Conservation (phyloP, 1,140 invertebrate genomes). For the Pseudomyrmex gracilis region DNA sequence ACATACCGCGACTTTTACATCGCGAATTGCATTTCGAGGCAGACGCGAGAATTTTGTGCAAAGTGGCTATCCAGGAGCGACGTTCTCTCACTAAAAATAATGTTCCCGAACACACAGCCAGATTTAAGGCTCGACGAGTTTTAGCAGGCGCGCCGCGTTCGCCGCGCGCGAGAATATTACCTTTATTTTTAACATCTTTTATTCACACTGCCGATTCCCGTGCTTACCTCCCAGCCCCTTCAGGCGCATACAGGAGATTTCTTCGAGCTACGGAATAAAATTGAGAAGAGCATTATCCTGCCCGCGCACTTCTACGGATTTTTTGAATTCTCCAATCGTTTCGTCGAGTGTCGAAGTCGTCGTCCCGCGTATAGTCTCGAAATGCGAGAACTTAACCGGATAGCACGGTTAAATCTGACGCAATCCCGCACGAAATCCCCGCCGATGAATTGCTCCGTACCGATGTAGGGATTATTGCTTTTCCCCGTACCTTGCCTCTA, state of each 20-base stretch:
- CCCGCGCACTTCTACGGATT: constrained; percentile 19
- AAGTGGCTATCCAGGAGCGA: constrained; percentile 38
- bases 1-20: constrained; percentile 20
- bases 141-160: constrained; percentile 7
- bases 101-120: constrained; percentile 18
- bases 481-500: constrained; percentile 27
- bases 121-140: constrained; percentile 39
- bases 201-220: constrained; percentile 51
- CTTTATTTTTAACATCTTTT: constrained; percentile 61
- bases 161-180: constrained; percentile 32
- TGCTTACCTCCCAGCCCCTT: not conserved
- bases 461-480: constrained; percentile 61
- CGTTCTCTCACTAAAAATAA: constrained; percentile 38
- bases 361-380: constrained; percentile 31
- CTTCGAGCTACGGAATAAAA: constrained; percentile 43
- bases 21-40: constrained; percentile 36
- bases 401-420: constrained; percentile 60
- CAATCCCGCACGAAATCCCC: constrained; percentile 50
- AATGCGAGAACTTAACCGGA: constrained; percentile 60
- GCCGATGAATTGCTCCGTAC: constrained; percentile 59
- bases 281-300: constrained; percentile 44
- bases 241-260: constrained; percentile 34
- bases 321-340: constrained; percentile 58
- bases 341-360: constrained; percentile 47
- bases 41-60: constrained; percentile 45